Percentiles rank a stretch among this genome's conserved stretches.
Conservation (phyloP, 1,140 invertebrate genomes). For the Bombus fervidus region DNA sequence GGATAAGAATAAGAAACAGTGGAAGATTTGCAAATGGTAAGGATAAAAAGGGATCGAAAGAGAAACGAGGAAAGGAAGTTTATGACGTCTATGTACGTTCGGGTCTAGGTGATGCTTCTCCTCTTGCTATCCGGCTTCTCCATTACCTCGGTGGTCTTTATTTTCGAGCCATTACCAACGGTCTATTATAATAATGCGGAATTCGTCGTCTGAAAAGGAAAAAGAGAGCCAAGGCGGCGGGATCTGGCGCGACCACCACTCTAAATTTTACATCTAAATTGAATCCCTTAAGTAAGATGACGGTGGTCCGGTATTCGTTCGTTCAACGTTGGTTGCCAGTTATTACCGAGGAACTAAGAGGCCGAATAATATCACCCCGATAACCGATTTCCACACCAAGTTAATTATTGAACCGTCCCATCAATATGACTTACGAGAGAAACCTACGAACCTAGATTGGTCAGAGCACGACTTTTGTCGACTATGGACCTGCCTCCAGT, state of each 20-base stretch:
- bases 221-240: not conserved
- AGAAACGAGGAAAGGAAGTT: conserved; percentile 10
- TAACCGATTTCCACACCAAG: conserved; percentile 76
- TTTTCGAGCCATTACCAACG: conserved; percentile 65
- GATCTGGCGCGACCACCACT: conserved; percentile 47
- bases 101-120: not conserved
- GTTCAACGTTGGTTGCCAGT: conserved; percentile 51
- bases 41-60: not conserved
- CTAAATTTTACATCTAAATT: conserved; percentile 77
- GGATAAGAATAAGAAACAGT: conserved; percentile 12
- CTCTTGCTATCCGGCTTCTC: conserved; percentile 18
- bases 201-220: conserved; percentile 45
- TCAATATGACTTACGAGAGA: conserved; percentile 76
- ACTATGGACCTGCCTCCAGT: conserved; percentile 20
- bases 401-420: conserved; percentile 81
- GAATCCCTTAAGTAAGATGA: conserved; percentile 69
- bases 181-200: conserved; percentile 66
- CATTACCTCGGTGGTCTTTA: conserved; percentile 59
- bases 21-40: conserved; percentile 35
- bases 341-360: conserved; percentile 69
- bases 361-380: conserved; percentile 74
- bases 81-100: conserved; percentile 16
- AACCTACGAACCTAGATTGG: conserved; percentile 44
- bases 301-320: conserved; percentile 22
- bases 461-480: conserved; percentile 60